These are phyloP conservation scores for Isurus oxyrinchus DNA, from an alignment of 2,113 vertebrate genomes.

Conservation along the genomic window DNA sequence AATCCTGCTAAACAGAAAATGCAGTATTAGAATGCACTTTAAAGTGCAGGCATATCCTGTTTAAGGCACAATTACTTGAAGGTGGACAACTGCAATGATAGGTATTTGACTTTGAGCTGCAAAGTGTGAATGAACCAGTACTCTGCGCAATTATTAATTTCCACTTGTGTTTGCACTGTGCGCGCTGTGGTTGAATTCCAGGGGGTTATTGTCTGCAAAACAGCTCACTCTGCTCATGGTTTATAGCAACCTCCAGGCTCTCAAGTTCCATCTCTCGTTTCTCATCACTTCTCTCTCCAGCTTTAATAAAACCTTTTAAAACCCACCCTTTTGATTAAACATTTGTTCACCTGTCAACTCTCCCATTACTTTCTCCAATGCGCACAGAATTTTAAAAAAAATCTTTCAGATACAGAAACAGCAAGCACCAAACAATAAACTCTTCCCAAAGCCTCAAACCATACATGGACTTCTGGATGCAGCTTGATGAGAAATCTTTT, in stretches of 20 bases:
- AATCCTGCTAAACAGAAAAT: not conserved
- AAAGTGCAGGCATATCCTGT: not conserved
- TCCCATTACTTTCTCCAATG: not conserved
- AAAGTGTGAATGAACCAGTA: not conserved
- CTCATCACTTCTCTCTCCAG: not conserved
- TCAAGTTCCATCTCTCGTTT: not conserved
- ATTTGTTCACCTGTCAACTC: not conserved
- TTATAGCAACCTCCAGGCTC: not conserved
- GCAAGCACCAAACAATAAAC: not conserved
- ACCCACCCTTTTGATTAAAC: not conserved
- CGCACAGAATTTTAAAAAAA: not conserved
- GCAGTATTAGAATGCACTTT: not conserved
- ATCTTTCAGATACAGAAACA: not conserved
- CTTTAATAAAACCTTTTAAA: not conserved
- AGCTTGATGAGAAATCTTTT: slow-evolving; percentile 92
- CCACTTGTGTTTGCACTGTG: not conserved
- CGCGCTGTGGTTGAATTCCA: not conserved
- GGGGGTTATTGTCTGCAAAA: not conserved
- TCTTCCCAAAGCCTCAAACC: slow-evolving; percentile 45
- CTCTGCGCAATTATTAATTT: not conserved
- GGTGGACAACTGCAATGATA: not conserved
- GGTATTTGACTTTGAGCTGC: not conserved
- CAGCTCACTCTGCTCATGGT: not conserved
- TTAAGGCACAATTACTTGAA: not conserved
- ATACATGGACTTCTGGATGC: slow-evolving; percentile 83